phyloP scores from a whole-genome alignment of 2,888 invertebrate species.

The Drosophila tripunctata region DNA sequence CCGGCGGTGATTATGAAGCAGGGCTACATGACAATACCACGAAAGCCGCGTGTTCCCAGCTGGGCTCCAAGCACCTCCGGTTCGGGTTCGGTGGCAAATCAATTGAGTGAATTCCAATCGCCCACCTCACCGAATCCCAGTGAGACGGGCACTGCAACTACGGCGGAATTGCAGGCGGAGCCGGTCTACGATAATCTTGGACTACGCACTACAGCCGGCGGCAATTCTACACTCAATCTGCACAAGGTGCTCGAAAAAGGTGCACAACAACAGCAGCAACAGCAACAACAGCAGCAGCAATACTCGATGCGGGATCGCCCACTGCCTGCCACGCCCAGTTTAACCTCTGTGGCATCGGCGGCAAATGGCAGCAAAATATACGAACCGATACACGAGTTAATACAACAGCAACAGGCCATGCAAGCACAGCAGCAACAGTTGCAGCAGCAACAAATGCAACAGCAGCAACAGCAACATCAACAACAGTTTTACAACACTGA shows the following conservation, averaged over 20 bases:
- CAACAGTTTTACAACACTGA: slow-evolving; percentile 69
- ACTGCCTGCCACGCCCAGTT: slow-evolving; percentile 87
- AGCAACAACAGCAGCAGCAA: slow-evolving; percentile 83
- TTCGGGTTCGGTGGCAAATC: slow-evolving; percentile 66
- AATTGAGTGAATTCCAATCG: slow-evolving; percentile 84
- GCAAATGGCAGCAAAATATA: slow-evolving; percentile 80
- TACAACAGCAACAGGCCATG: slow-evolving; percentile 71
- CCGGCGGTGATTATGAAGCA: slow-evolving; percentile 86
- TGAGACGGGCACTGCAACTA: slow-evolving; percentile 83
- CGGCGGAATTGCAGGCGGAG: slow-evolving; percentile 88
- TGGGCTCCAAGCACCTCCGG: slow-evolving; percentile 88
- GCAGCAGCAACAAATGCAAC: slow-evolving; percentile 47
- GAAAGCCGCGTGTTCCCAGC: slow-evolving; percentile 92
- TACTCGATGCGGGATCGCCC: slow-evolving; percentile 87
- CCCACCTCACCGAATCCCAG: slow-evolving; percentile 83
- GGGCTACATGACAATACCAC: slow-evolving; percentile 94
- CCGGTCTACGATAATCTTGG: slow-evolving; percentile 95
- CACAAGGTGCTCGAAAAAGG: slow-evolving; percentile 86
- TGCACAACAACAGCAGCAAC: slow-evolving; percentile 19
- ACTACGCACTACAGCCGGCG: slow-evolving; percentile 92
- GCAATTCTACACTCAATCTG: slow-evolving; percentile 91
- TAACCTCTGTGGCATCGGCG: slow-evolving; percentile 71
- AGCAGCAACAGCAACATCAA: slow-evolving; percentile 63
- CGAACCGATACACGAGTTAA: slow-evolving; percentile 83
- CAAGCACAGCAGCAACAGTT: slow-evolving; percentile 55